A percentile compares a stretch with the other conserved stretches of the same genome.
Evolutionary conservation across 2,888 invertebrate species (phyloP).

Genomic region (Quadroppia sp.): DNA sequence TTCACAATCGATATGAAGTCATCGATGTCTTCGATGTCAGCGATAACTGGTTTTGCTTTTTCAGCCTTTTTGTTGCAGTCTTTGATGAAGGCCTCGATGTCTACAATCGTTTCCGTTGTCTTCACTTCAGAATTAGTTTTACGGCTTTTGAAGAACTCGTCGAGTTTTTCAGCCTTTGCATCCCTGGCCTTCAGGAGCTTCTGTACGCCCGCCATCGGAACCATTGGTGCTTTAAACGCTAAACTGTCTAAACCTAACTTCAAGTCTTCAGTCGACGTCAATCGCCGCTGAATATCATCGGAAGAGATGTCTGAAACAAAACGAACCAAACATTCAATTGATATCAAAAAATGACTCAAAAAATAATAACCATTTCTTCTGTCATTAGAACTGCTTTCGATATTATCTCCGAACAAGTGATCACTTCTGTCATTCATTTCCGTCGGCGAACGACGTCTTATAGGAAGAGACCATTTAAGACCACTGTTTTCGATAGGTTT

Average conservation of each 20-base stretch:
- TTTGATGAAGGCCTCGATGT: neutral
- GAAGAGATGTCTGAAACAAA: too few relatives aligned
- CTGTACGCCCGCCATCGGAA: neutral
- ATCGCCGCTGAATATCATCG: too few relatives aligned
- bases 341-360: too few relatives aligned
- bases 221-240: neutral
- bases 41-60: neutral
- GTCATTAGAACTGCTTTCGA: too few relatives aligned
- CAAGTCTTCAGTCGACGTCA: too few relatives aligned
- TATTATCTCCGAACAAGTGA: too few relatives aligned
- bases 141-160: neutral
- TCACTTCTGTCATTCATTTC: too few relatives aligned
- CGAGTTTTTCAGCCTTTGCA: neutral
- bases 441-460: neutral
- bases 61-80: slow-evolving; percentile 9
- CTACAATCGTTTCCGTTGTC: neutral
- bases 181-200: neutral
- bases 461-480: slow-evolving; percentile 1
- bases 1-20: neutral
- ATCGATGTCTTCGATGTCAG: neutral
- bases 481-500: slow-evolving; percentile 13
- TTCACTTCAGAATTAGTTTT: neutral
- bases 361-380: too few relatives aligned
- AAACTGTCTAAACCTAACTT: too few relatives aligned
- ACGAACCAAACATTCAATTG: too few relatives aligned